Evolutionary conservation across 2,888 invertebrate species (phyloP), one percentile per base, ranked within the genome.

Genomic region (Thysanoteuthis rhombus): DNA sequence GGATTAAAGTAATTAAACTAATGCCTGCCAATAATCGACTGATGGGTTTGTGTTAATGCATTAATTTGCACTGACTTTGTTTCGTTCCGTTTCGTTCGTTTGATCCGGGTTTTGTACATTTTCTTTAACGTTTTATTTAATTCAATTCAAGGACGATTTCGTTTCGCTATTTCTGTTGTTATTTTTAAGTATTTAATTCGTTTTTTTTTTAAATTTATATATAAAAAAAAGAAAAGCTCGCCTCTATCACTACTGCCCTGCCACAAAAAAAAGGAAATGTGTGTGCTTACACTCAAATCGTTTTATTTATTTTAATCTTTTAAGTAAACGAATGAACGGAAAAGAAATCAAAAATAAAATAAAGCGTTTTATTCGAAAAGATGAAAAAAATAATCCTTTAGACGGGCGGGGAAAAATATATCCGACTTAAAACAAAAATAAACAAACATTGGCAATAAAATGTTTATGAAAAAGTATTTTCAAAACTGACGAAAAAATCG

Each of bases 301-400:
- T 75, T 75, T 75, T 75, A 75, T 75, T 75, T n/a, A 75, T 75
- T 75, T n/a, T n/a, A 75, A 75, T 75, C 75, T 75, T 75, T 75
- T 75, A 75, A 75, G 75, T 75, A 75, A 75, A 75, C n/a, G 75
- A 75, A 75, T 75, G 36, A 75, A n/a, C 12, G 25, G 3, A 52
- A 52, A 45, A 45, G 19, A 25, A 22, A 52, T 22, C 1, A 52
- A 52, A 5, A 52, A 5, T 22, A 25, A 75, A 75, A 75, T 75
- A 36, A 75, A 52, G 45, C n/a, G 12, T n/a, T 2, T n/a, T 75
- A 75, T 58, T 58, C 32, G 32, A 75, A 75, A 75, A 52, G 12
- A 75, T 19, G 36, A n/a, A n/a, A 75, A 75, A 16, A 36, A 75
- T 36, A n/a, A 6, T 36, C n/a, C 36, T n/a, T 58, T 3, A 6